phyloP scores from a whole-genome alignment of 2,888 invertebrate genomes.

The Sminthurides aquaticus region DNA sequence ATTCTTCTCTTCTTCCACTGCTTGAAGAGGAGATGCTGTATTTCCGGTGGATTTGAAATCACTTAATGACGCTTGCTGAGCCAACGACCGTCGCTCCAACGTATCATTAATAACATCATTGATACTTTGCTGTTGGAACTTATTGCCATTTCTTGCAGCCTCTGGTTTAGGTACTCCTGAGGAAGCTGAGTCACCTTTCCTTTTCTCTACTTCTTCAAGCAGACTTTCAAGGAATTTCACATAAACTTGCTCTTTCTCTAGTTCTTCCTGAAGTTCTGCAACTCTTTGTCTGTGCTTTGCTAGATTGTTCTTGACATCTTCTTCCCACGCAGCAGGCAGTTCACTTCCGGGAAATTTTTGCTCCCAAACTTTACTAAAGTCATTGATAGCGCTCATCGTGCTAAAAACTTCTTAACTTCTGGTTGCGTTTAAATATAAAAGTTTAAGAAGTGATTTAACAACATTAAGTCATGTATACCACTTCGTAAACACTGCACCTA shows the following conservation, averaged over 20 bases:
- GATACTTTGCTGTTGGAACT: slow-evolving; percentile 38
- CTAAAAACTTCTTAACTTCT: too few relatives aligned
- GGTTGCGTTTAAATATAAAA: too few relatives aligned
- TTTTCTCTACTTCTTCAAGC: slow-evolving; percentile 75
- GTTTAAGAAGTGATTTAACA: too few relatives aligned
- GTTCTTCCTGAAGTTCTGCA: slow-evolving; percentile 68
- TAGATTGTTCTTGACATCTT: slow-evolving; percentile 82
- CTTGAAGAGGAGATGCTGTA: background rate
- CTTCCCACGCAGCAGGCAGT: slow-evolving; percentile 85
- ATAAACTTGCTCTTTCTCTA: slow-evolving; percentile 83
- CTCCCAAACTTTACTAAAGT: slow-evolving; percentile 63
- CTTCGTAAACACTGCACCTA: background rate
- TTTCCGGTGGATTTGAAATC: background rate
- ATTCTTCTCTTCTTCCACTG: background rate
- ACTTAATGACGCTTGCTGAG: slow-evolving; percentile 6
- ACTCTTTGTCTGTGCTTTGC: slow-evolving; percentile 83
- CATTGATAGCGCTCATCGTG: slow-evolving; percentile 43
- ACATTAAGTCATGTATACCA: too few relatives aligned
- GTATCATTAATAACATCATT: slow-evolving; percentile 43
- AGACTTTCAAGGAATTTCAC: slow-evolving; percentile 80
- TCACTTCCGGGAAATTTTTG: slow-evolving; percentile 84
- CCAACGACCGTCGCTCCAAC: slow-evolving; percentile 35
- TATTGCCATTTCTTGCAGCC: slow-evolving; percentile 21
- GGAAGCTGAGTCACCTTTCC: slow-evolving; percentile 55
- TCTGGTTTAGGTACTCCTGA: slow-evolving; percentile 10